Evolutionary conservation across 2,113 vertebrate species (phyloP).

Genomic region (Chaetodon auriga): DNA sequence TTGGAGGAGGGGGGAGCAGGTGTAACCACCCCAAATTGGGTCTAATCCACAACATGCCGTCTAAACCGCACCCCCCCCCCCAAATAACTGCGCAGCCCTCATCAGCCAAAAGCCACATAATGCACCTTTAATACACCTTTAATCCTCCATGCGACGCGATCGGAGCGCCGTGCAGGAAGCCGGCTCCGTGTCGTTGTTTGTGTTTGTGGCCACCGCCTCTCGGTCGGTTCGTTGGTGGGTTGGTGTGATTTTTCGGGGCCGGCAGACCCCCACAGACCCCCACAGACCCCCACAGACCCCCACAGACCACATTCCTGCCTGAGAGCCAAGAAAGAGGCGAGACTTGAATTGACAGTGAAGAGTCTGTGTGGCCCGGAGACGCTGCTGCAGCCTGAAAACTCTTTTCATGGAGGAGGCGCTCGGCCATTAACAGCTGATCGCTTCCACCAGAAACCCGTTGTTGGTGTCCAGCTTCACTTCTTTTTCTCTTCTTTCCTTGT

Average conservation of each 20-base stretch:
- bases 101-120: constrained; percentile 35
- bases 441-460: too few relatives aligned
- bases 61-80: constrained; percentile 24
- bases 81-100: constrained; percentile 7
- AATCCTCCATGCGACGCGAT: constrained; percentile 1
- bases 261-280: neutral
- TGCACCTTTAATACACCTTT: constrained; percentile 27
- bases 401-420: too few relatives aligned
- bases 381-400: neutral
- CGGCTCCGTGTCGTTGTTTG: neutral
- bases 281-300: neutral
- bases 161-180: neutral
- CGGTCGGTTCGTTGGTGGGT: neutral
- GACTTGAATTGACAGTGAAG: constrained; percentile 13
- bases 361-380: constrained; percentile 6
- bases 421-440: too few relatives aligned
- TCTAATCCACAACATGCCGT: constrained; percentile 35
- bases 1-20: neutral
- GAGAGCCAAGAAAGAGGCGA: constrained; percentile 59
- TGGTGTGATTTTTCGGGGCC: neutral
- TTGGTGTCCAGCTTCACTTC: too few relatives aligned
- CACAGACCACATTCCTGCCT: constrained; percentile 70
- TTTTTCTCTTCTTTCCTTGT: too few relatives aligned
- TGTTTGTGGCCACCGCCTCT: neutral
- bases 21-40: constrained; percentile 24